Percentiles rank a stretch among this genome's conserved stretches.
Evolutionary conservation across 2,113 vertebrate species (phyloP).

Genomic region (Mustela nigripes): DNA sequence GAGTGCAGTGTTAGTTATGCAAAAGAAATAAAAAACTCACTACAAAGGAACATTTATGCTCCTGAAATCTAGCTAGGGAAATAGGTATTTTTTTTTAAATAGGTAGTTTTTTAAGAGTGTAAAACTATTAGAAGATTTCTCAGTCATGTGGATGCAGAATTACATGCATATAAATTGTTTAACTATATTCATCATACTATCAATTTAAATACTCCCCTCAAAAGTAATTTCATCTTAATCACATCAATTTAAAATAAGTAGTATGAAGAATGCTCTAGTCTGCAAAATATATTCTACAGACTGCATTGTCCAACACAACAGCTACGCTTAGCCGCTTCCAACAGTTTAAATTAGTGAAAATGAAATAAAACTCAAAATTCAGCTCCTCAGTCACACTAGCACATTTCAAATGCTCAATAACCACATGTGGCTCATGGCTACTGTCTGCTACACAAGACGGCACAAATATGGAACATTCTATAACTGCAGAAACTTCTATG

Average conservation of each 20-base stretch:
- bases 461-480: neutral
- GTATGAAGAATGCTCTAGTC: neutral
- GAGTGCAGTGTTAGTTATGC: neutral
- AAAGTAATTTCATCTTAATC: constrained; percentile 32
- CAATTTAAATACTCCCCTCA: neutral
- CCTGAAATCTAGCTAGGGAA: neutral
- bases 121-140: neutral
- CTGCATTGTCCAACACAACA: neutral
- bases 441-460: neutral
- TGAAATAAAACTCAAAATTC: constrained; percentile 1
- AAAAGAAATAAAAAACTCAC: neutral
- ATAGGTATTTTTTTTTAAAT: neutral
- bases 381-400: neutral
- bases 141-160: neutral
- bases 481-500: neutral
- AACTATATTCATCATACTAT: neutral
- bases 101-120: neutral
- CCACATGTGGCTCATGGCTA: neutral
- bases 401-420: neutral
- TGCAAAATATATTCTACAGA: neutral
- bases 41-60: neutral
- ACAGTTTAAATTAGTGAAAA: neutral
- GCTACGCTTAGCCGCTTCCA: neutral
- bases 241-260: constrained; percentile 30
- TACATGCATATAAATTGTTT: neutral